phyloP scores from a whole-genome alignment of 2,113 vertebrate species.

The Camelus bactrianus region DNA sequence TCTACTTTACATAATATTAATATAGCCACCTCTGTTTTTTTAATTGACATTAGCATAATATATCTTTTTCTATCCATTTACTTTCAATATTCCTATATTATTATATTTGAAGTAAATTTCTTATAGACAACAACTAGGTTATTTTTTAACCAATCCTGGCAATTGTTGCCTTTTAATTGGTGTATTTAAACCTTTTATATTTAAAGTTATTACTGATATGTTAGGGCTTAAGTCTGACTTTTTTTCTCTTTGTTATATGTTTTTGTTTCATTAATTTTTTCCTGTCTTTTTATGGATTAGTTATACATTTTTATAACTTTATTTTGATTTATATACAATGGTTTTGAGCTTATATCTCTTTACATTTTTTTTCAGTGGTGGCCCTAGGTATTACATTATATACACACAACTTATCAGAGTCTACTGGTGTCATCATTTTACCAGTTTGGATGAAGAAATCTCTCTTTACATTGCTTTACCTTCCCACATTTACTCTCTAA shows the following conservation, averaged over 20 bases:
- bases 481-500: neutral
- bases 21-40: neutral
- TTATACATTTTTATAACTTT: neutral
- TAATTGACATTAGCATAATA: neutral
- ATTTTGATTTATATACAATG: neutral
- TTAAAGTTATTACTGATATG: neutral
- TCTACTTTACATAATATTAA: neutral
- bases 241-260: neutral
- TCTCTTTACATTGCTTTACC: neutral
- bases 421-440: neutral
- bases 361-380: neutral
- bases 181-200: neutral
- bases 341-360: neutral
- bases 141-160: neutral
- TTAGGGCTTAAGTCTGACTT: neutral
- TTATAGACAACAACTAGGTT: neutral
- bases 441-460: neutral
- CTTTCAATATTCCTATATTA: neutral
- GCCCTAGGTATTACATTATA: neutral
- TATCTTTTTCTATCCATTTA: neutral
- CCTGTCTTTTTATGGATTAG: neutral
- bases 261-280: neutral
- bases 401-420: neutral
- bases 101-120: neutral
- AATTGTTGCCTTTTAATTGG: neutral